A percentile compares a stretch with the other conserved stretches of the same genome.
These are phyloP conservation scores for Desmophyllum pertusum DNA, from an alignment of 92 coral and sea anemone genomes.

Conservation along the genomic window DNA sequence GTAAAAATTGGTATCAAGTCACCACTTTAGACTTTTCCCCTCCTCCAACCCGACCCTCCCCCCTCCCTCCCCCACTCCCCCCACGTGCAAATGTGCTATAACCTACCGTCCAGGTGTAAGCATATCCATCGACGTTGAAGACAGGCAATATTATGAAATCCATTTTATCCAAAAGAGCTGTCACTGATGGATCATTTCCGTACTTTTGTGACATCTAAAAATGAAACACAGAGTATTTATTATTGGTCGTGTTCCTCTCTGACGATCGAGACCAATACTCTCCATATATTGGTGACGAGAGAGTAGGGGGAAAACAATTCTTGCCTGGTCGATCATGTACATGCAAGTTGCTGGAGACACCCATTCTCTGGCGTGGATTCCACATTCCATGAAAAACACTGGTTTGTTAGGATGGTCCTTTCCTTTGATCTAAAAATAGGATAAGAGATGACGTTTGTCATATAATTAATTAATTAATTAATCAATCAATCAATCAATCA, in stretches of 20 bases:
- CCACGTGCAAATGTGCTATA: too few relatives aligned
- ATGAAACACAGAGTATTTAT: too few relatives aligned
- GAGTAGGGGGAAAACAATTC: too few relatives aligned
- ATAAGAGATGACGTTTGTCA: neutral
- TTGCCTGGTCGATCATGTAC: slow-evolving; percentile 60
- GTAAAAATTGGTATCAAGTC: too few relatives aligned
- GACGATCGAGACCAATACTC: too few relatives aligned
- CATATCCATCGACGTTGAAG: slow-evolving; percentile 57
- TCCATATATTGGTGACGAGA: too few relatives aligned
- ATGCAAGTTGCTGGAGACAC: slow-evolving; percentile 69
- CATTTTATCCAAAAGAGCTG: slow-evolving; percentile 43
- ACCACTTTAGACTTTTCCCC: too few relatives aligned
- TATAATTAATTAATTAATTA: neutral
- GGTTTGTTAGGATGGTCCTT: slow-evolving; percentile 19
- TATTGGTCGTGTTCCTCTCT: too few relatives aligned
- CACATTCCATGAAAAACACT: slow-evolving; percentile 56
- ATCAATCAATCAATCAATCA: neutral
- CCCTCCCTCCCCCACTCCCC: too few relatives aligned
- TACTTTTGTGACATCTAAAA: slow-evolving; percentile 43
- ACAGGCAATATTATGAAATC: slow-evolving; percentile 62
- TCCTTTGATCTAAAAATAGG: slow-evolving; percentile 30
- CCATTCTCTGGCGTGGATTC: slow-evolving; percentile 73
- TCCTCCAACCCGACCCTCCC: too few relatives aligned
- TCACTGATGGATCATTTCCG: slow-evolving; percentile 34
- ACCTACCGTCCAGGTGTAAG: slow-evolving; percentile 36